Conservation (phyloP, 2,113 vertebrate genomes). For the Oreotrochilus melanogaster region DNA sequence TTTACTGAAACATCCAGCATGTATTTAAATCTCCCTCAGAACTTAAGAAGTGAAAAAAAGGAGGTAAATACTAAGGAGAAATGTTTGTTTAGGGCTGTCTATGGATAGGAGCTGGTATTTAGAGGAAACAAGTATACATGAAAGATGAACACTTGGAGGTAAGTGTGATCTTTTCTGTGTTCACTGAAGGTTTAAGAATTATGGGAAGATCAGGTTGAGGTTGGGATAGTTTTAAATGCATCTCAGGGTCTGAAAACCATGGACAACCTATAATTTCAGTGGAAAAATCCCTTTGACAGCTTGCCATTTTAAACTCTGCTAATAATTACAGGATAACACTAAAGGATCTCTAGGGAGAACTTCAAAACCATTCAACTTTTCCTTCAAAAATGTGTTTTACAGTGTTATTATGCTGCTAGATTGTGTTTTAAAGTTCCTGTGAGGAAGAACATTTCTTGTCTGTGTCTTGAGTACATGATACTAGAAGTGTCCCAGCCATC, state of each 20-base stretch:
- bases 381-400: neutral
- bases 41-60: neutral
- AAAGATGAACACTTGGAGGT: neutral
- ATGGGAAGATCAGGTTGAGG: rapidly evolving
- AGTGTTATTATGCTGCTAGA: neutral
- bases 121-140: neutral
- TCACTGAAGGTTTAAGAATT: neutral
- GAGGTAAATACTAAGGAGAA: neutral
- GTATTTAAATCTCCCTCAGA: neutral
- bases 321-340: neutral
- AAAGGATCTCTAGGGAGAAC: neutral
- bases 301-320: neutral
- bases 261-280: neutral
- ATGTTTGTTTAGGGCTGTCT: neutral
- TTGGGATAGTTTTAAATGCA: neutral
- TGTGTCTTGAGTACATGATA: neutral
- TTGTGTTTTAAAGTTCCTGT: neutral
- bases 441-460: neutral
- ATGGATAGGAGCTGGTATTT: neutral
- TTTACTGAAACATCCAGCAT: neutral
- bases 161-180: neutral
- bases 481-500: neutral
- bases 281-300: neutral
- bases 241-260: neutral
- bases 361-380: neutral